Percentiles rank a stretch among this genome's conserved stretches.
Evolutionary conservation across 1,140 invertebrate species (phyloP).

Genomic region (Stegodyphus mimosarum): DNA sequence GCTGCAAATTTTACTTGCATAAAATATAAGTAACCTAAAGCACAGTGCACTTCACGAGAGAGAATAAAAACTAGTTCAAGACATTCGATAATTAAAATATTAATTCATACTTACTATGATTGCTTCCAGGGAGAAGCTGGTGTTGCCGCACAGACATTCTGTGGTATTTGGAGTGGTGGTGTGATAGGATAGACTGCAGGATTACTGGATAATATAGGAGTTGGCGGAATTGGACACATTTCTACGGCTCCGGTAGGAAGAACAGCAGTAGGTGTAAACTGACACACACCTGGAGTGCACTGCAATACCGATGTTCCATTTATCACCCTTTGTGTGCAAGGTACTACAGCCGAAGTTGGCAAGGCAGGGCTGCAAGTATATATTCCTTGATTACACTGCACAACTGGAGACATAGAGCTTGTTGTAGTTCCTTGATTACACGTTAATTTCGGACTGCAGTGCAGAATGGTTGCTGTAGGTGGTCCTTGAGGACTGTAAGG

Average conservation of each 20-base stretch:
- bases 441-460: not conserved
- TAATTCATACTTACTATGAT: conserved; percentile 15
- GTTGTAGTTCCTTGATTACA: not conserved
- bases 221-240: conserved; percentile 1
- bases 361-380: not conserved
- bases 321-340: not conserved
- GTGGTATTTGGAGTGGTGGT: not conserved
- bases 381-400: conserved; percentile 5
- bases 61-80: not conserved
- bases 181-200: not conserved
- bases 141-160: conserved; percentile 6
- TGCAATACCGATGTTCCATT: conserved; percentile 8
- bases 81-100: too few species aligned
- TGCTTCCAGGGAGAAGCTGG: conserved; percentile 25
- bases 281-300: conserved; percentile 9
- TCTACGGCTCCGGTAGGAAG: conserved; percentile 17
- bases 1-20: too few species aligned
- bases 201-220: not conserved
- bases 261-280: not conserved
- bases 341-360: not conserved
- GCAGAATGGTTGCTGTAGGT: not conserved
- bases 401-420: not conserved
- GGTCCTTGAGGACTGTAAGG: not conserved
- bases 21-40: too few species aligned
- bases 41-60: not conserved